Evolutionary conservation across 2,797 vertebrate genomes (phyloP), one percentile per base, ranked within the genome.

Genomic region (Podarcis lilfordi): DNA sequence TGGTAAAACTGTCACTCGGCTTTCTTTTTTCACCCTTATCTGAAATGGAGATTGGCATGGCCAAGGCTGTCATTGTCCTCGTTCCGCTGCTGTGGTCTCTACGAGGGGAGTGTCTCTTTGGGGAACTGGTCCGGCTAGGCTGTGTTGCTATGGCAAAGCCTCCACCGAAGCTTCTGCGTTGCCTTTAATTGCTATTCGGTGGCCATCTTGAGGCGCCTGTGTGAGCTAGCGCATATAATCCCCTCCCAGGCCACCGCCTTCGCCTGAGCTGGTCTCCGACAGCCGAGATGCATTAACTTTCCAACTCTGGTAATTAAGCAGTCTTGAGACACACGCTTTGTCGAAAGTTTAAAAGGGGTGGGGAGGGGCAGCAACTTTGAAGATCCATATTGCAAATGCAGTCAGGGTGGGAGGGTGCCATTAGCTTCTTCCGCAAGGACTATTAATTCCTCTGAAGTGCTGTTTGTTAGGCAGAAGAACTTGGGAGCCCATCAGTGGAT

Each of bases 391-490:
- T 95, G 94, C 92, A 94, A 95, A 95, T 95, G 92, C 75, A 4
- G 35, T 29, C 11, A 27, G 29, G 17, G 8, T 8, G 92, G 92
- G 94, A 88, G 93, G 93, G 88, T 89, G 86, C 93, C 95, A 95
- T 96, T 95, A 95, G 93, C 94, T 92, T 94, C 90, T 95, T 94
- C 93, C 92, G 92, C 92, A 86, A 89, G 82, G 90, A 89, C 93
- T 95, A 92, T 96, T 96, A 95, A 96, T 96, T 96, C 94, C 91
- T 91, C 86, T 89, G 89, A 94, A 95, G 93, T 93, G 86, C 90
- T 93, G 93, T 96, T 95, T 96, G 93, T 96, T 94, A 96, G 93
- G 88, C 90, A 94, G 90, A 92, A 94, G 94, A 95, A 95, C 91
- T 91, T 86, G 89, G 93, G 91, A 95, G 93, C 95, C 95, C 94